Percentiles rank a stretch among this genome's conserved stretches.
These are phyloP conservation scores for Drosophila recens DNA, from an alignment of 2,888 invertebrate genomes.

Conservation along the genomic window DNA sequence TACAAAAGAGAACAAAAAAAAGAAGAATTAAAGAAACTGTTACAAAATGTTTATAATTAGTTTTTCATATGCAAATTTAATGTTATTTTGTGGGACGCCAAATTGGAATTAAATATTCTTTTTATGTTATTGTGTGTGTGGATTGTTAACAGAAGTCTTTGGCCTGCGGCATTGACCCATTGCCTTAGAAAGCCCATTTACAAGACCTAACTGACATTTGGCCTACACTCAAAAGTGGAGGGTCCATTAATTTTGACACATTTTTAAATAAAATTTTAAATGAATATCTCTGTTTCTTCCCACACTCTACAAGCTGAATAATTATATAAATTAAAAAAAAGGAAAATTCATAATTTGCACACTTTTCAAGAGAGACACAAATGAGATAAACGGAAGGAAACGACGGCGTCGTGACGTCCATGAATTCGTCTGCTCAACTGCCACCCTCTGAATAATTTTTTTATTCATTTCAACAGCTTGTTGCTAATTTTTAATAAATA, in stretches of 20 bases:
- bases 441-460: conserved; percentile 20
- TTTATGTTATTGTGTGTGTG: conserved; percentile 22
- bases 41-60: conserved; percentile 76
- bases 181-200: conserved; percentile 32
- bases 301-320: conserved; percentile 19
- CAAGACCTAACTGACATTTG: conserved; percentile 4
- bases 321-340: conserved; percentile 25
- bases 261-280: too few species aligned
- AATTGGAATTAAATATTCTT: conserved; percentile 75
- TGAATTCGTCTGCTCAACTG: conserved; percentile 19
- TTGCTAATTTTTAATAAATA: conserved; percentile 80
- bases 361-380: conserved; percentile 34
- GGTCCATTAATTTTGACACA: too few species aligned
- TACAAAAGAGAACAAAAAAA: conserved; percentile 13
- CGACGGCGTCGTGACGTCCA: conserved; percentile 21
- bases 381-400: conserved; percentile 68
- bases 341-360: conserved; percentile 51
- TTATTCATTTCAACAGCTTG: conserved; percentile 67
- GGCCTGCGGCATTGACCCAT: conserved; percentile 67
- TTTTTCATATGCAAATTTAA: conserved; percentile 74
- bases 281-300: too few species aligned
- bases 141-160: conserved; percentile 27
- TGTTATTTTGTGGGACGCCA: conserved; percentile 39
- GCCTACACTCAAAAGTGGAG: conserved; percentile 14
- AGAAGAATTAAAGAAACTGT: conserved; percentile 38